Evolutionary conservation across 2,888 invertebrate genomes (phyloP), one percentile per base, ranked within the genome.

Genomic region (Augochlorella aurata): DNA sequence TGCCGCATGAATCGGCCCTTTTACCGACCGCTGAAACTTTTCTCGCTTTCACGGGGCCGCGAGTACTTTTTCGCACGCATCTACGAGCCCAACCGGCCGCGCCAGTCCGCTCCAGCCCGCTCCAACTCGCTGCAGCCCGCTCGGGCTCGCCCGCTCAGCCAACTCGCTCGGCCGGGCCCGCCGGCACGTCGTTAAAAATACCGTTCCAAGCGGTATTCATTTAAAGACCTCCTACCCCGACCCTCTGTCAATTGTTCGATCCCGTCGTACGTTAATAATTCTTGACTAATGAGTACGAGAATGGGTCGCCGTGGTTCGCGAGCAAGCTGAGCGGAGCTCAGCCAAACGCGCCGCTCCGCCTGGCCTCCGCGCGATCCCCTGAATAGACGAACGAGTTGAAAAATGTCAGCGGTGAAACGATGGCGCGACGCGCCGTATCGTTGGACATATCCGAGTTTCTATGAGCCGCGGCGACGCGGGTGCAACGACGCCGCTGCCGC

Each of bases 1-100:
- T 83, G 74, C 84, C 66, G 84, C 77, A 72, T 80, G 84, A 79
- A 84, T 84, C 80, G 71, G 67, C 68, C 72, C 80, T 84, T 83
- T 84, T 84, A 84, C 65, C 70, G 61, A 69, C 66, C 61, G 47
- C 79, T 67, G 79, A 83, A 84, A 76, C 83, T 74, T 84, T 84
- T 84, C 80, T 80, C 84, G 80, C 84, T 83, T 84, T 84, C 80
- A 77, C 67, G 73, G 61, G 44, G 58, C 73, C 69, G 47, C 58
- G 49, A 65, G 47, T 63, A 72, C 69, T 77, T 77, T 80, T 75
- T 81, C 81, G 81, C 81, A 81, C 81, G 81, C 81, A 74, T 81
- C 81, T 81, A 74, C 74, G 81, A 81, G 24, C 68, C 68, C 73
- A 24, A 29, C 45, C 14, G 47, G 54, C 67, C 24, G 61, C 61